Conservation (phyloP, 2,888 invertebrate species). For the Pandemis cinnamomeana region DNA sequence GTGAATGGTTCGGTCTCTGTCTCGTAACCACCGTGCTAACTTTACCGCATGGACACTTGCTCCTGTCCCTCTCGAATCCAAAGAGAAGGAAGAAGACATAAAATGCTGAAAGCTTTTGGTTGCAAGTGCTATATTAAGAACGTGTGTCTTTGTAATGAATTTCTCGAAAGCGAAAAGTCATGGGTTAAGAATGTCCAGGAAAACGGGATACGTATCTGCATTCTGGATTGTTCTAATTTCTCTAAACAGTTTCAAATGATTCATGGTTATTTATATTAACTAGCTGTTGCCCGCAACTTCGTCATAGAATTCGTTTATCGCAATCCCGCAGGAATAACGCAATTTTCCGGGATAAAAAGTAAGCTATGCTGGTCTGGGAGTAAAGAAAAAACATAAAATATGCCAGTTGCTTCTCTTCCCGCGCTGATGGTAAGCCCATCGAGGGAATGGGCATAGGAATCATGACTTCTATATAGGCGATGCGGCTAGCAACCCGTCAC, state of each 20-base stretch:
- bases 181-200: slow-evolving; percentile 1
- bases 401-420: too few relatives aligned
- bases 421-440: too few relatives aligned
- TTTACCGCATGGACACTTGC: neutral
- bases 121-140: slow-evolving; percentile 5
- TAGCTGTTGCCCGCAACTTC: too few relatives aligned
- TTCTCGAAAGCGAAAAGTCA: slow-evolving; percentile 10
- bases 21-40: slow-evolving; percentile 3
- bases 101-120: neutral
- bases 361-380: too few relatives aligned
- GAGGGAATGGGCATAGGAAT: too few relatives aligned
- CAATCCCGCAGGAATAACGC: too few relatives aligned
- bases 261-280: too few relatives aligned
- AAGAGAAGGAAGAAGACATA: neutral
- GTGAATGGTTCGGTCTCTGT: slow-evolving; percentile 15
- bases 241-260: neutral
- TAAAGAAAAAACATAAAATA: too few relatives aligned
- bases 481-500: too few relatives aligned
- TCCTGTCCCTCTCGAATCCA: neutral
- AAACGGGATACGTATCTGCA: neutral
- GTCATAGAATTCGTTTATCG: too few relatives aligned
- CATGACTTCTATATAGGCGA: too few relatives aligned
- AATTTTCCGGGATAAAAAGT: too few relatives aligned
- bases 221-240: neutral
- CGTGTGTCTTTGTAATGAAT: slow-evolving; percentile 7